Base-by-base conservation (phyloP, 2,113 vertebrate species). In the Mormoops blainvillei region DNA sequence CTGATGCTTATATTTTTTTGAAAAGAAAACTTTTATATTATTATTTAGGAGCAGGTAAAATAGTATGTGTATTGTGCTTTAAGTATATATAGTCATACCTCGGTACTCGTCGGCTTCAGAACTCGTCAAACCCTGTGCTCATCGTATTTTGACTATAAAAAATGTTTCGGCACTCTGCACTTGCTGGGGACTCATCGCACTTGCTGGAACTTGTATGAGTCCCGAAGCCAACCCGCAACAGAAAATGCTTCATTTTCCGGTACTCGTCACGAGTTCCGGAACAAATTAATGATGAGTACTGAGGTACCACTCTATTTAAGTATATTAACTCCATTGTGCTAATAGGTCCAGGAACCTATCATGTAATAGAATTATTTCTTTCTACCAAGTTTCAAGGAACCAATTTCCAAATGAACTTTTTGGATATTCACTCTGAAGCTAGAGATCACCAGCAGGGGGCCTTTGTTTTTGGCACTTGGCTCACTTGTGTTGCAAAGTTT, bases 361-460 rank as follows among this genome's bases (percentile, higher is more conserved):
- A 1, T 83, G 5, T 73, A 93, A 52, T 85, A 65, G 68, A 33
- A 28, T 71, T 86, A 43, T 84, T 94, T 87, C 50, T 70, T 88
- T 65, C 56, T 78, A 54, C 48, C 83, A 91, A 33, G 24, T 85
- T 89, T 92, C 50, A 78, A 58, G 41, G 52, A 80, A 13, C 45
- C 18, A 45, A 8, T 88, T 97, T 92, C 84, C 61, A 91, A 86
- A 52, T 91, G 38, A 86, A 70, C 65, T 91, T 77, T 93, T 94
- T 77, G 84, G n/a, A 28, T 77, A 28, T 33, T 63, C 74, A 70
- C 63, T 88, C 56, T 28, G 41, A 91, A 88, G 31, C 41, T 78
- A 26, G 73, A 74, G 54, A 45, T 33, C 33, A n/a, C 50, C 45
- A 54, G 4, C 16, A 77, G 8, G 33, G 52, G 10, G 74, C 41